These are phyloP conservation scores for Eulacestoma nigropectus DNA, from an alignment of 2,113 vertebrate species.

Conservation along the genomic window DNA sequence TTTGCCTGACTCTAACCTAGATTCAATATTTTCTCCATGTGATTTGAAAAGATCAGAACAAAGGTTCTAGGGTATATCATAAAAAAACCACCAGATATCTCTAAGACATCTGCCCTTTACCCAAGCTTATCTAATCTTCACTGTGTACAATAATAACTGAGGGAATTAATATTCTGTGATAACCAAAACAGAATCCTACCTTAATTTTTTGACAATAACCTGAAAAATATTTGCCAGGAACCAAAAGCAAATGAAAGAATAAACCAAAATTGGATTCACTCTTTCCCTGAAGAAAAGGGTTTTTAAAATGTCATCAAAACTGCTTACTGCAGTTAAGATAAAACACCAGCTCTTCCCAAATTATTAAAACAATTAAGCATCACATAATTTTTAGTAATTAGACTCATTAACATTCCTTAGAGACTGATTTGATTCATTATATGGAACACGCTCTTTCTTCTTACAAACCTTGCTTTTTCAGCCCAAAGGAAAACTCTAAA, in stretches of 20 bases:
- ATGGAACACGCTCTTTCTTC: neutral
- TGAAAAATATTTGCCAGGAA: constrained; percentile 24
- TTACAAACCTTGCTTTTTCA: neutral
- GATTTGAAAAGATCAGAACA: constrained; percentile 52
- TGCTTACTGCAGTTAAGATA: constrained; percentile 22
- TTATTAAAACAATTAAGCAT: constrained; percentile 65
- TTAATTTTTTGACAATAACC: constrained; percentile 38
- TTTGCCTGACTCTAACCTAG: constrained; percentile 25
- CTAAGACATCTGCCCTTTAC: constrained; percentile 48
- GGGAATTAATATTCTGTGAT: constrained; percentile 22
- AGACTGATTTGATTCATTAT: constrained; percentile 51
- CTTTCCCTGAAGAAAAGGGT: neutral
- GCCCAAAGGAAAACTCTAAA: constrained; percentile 6
- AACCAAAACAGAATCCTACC: constrained; percentile 32
- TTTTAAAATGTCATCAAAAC: constrained; percentile 39
- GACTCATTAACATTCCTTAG: constrained; percentile 60
- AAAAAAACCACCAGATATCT: neutral
- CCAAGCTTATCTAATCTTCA: constrained; percentile 15
- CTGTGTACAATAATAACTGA: constrained; percentile 16
- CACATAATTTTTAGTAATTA: constrained; percentile 66
- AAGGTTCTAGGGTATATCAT: constrained; percentile 9
- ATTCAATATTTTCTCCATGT: constrained; percentile 46
- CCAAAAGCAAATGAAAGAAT: constrained; percentile 35
- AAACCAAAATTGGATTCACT: neutral
- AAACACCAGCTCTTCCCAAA: constrained; percentile 56